Percentiles rank a stretch among this genome's conserved stretches.
These are phyloP conservation scores for Lacerta agilis DNA, from an alignment of 2,797 vertebrate species.

Conservation along the genomic window DNA sequence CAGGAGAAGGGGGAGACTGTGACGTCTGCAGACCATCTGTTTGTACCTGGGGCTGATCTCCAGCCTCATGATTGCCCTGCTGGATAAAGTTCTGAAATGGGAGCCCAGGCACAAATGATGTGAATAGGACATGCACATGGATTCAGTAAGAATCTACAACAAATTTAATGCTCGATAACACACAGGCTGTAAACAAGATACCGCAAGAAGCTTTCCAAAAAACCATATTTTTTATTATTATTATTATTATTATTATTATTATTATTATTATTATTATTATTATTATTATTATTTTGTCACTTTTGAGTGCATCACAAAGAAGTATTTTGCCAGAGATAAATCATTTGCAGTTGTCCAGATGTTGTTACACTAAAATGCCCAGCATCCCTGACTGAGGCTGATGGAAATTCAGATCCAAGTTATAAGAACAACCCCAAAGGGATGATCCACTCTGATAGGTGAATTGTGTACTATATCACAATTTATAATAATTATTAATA, in stretches of 20 bases:
- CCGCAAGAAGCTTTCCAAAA: not conserved
- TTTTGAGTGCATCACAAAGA: not conserved
- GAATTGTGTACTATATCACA: not conserved
- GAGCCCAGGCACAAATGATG: slow-evolving; percentile 86
- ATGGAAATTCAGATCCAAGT: not conserved
- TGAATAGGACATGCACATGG: slow-evolving; percentile 77
- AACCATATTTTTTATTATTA: too few species aligned
- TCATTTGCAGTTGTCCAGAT: not conserved
- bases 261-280: too few species aligned
- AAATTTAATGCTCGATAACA: not conserved
- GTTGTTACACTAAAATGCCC: not conserved
- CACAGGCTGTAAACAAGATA: not conserved
- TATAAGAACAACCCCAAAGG: not conserved
- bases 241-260: too few species aligned
- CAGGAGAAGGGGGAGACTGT: slow-evolving; percentile 82
- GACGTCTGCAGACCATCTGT: slow-evolving; percentile 82
- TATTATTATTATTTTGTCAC: not conserved
- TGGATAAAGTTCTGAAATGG: slow-evolving; percentile 86
- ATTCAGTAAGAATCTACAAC: slow-evolving; percentile 60
- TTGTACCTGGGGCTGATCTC: slow-evolving; percentile 84
- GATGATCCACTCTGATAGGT: not conserved
- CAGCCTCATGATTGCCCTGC: slow-evolving; percentile 84
- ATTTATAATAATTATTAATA: not conserved
- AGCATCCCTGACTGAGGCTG: not conserved
- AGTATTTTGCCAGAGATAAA: not conserved